Percentiles rank a stretch among this genome's conserved stretches.
These are phyloP conservation scores for Acropternis orthonyx DNA, from an alignment of 2,797 vertebrate species.

Conservation along the genomic window DNA sequence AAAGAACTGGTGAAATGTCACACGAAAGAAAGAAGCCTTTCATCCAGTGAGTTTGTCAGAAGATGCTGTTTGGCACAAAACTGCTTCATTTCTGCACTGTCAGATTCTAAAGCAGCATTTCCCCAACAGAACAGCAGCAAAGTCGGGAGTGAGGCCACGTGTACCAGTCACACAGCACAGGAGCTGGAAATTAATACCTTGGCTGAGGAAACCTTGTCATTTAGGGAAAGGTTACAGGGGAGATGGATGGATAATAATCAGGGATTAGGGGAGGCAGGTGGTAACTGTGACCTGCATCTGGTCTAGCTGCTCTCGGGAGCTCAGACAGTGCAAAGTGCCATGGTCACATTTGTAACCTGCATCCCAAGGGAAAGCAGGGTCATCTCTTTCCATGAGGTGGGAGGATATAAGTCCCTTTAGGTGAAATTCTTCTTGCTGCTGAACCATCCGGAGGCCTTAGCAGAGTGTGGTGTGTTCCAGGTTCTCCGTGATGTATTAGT, in stretches of 20 bases:
- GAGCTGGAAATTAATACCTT: neutral
- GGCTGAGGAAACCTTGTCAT: neutral
- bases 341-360: fast-evolving
- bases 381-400: neutral
- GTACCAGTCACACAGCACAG: neutral
- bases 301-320: fast-evolving
- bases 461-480: fast-evolving
- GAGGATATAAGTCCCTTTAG: neutral
- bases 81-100: neutral
- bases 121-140: neutral
- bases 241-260: neutral
- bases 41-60: neutral
- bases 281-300: too few species aligned
- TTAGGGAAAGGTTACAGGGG: neutral
- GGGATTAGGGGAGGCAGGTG: neutral
- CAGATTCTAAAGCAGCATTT: neutral
- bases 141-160: neutral
- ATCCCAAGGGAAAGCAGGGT: fast-evolving
- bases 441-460: fast-evolving
- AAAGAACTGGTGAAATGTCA: neutral
- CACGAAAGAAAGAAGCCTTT: neutral
- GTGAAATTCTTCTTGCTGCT: neutral
- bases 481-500: fast-evolving
- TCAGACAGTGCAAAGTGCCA: fast-evolving
- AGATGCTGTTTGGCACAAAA: neutral